Evolutionary conservation across 2,888 invertebrate genomes (phyloP).

Genomic region (Troides oblongomaculatus): DNA sequence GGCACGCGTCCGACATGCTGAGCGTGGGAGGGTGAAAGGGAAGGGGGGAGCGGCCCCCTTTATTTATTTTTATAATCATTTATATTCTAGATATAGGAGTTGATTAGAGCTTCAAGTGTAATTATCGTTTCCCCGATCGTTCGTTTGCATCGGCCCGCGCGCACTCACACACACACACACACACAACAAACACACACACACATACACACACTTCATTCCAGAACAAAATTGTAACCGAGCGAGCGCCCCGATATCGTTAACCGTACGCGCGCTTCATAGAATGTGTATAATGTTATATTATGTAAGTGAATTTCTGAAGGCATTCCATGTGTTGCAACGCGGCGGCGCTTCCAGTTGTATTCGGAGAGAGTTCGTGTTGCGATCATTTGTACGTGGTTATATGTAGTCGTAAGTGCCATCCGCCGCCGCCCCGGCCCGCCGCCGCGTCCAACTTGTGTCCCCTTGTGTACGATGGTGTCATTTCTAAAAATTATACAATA

Average conservation of each 20-base stretch:
- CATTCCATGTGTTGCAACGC: constrained; percentile 73
- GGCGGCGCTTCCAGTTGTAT: constrained; percentile 63
- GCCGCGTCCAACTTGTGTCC: constrained; percentile 32
- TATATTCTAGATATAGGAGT: constrained; percentile 72
- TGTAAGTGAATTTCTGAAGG: constrained; percentile 71
- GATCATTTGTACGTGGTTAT: constrained; percentile 55
- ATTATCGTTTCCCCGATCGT: constrained; percentile 49
- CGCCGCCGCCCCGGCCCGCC: constrained; percentile 44
- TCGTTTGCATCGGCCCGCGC: constrained; percentile 33
- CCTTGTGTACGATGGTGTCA: constrained; percentile 50
- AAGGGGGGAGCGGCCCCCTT: constrained; percentile 56
- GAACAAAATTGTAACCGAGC: constrained; percentile 61
- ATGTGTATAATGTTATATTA: constrained; percentile 63
- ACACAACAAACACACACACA: background rate
- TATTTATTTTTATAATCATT: constrained; percentile 79
- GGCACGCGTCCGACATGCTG: constrained; percentile 43
- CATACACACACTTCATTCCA: constrained; percentile 27
- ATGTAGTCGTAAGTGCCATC: constrained; percentile 68
- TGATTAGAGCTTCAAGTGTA: constrained; percentile 60
- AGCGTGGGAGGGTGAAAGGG: constrained; percentile 51
- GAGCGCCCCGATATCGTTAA: constrained; percentile 37
- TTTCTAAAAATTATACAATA: constrained; percentile 70
- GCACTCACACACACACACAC: background rate
- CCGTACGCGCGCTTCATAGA: constrained; percentile 63
- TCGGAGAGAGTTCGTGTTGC: constrained; percentile 48